Base-by-base conservation (phyloP, 2,888 invertebrate species). In the Cecidostiba fungosa region DNA sequence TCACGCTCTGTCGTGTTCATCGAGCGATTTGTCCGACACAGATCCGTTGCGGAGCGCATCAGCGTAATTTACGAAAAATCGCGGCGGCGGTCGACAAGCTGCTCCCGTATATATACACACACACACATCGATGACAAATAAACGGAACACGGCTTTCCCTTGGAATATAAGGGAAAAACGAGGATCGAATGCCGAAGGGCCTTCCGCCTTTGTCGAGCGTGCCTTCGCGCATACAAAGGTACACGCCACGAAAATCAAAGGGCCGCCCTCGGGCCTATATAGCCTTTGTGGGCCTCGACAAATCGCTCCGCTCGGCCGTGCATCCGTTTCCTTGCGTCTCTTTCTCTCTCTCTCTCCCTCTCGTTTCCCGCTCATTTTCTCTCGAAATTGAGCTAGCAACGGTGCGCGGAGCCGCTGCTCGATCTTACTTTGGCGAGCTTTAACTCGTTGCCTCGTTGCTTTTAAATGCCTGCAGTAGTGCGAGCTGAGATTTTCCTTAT, bases 211-310 rank as follows among this genome's bases (percentile, higher is more conserved):
- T 78, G 66, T 66, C 29, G 62, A 3, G 66, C 54, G 26, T 19
- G 23, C 12, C 50, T 10, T 29, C 74, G 66, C 29, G 66, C 29
- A 66, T 39, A 47, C 26, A 59, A 54, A 47, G 47, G 32, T 36
- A 23, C 54, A 59, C 54, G 29, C 76, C 54, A 19, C 23, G 26
- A 23, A 43, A 77, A 78, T 84, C 73, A 78, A 84, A 78, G 78
- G 62, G 72, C 77, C 82, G 72, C 39, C 72, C 43, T 39, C 50
- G 26, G 32, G 32, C 23, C 43, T 32, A 36, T 6, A 29, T 19
- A 29, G 77, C 83, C 78, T 84, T 84, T 84, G 84, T 84, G 29
- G 74, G 47, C 26, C 62, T 23, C 77, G 72, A 83, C 77, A 78
- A 83, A 83, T 83, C 83, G 80, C 26, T 47, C 39, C 80, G 50